These are phyloP conservation scores for Parus major DNA, from an alignment of 2,113 vertebrate species.

Conservation along the genomic window DNA sequence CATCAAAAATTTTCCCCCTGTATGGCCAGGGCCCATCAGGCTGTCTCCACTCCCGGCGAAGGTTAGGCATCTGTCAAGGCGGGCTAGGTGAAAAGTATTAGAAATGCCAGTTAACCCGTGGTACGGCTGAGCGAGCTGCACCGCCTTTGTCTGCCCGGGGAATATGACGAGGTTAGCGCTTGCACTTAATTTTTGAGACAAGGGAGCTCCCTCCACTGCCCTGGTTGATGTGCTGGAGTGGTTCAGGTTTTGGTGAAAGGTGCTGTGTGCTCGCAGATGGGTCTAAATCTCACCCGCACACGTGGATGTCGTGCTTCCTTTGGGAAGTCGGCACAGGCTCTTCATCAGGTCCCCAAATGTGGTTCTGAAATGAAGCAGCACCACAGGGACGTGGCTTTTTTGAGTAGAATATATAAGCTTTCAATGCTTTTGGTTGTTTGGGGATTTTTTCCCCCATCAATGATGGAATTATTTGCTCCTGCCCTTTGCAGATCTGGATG, in stretches of 20 bases:
- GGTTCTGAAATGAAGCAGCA: neutral
- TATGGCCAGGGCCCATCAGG: conserved; percentile 82
- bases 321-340: neutral
- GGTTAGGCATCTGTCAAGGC: conserved; percentile 85
- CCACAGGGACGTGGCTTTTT: neutral
- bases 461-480: neutral
- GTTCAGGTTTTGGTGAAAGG: neutral
- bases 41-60: conserved; percentile 81
- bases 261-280: accelerated
- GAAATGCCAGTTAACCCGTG: conserved; percentile 85
- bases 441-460: accelerated
- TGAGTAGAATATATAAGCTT: neutral
- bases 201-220: neutral
- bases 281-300: accelerated
- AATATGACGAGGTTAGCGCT: conserved; percentile 67
- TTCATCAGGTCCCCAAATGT: neutral
- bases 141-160: conserved; percentile 66
- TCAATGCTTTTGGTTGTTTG: neutral
- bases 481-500: conserved; percentile 10
- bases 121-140: conserved; percentile 43
- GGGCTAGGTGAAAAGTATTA: conserved; percentile 82
- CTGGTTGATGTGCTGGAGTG: neutral
- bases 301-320: neutral
- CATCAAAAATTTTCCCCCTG: conserved; percentile 82
- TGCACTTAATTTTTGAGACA: conserved; percentile 69